Evolutionary conservation across 2,888 invertebrate species (phyloP).

Genomic region (Thecocarcelia acutangulata): DNA sequence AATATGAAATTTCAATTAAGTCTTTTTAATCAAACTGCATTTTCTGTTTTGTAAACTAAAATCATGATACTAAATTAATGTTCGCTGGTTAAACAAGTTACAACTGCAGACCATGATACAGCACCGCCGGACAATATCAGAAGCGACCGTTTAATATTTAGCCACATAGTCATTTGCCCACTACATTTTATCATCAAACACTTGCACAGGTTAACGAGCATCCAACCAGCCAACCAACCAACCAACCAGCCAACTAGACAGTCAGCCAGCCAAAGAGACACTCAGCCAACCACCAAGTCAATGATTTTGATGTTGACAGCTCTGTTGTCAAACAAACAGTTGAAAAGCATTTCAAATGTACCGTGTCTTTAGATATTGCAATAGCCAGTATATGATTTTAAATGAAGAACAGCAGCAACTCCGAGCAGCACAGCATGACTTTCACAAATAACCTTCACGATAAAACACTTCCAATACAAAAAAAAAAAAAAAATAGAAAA

Average conservation of each 20-base stretch:
- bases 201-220: conserved; percentile 45
- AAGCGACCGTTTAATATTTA: conserved; percentile 60
- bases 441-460: conserved; percentile 69
- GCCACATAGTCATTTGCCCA: conserved; percentile 55
- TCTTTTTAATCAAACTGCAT: too few relatives aligned
- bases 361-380: conserved; percentile 36
- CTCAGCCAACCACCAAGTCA: conserved; percentile 55
- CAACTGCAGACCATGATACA: conserved; percentile 17
- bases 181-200: conserved; percentile 50
- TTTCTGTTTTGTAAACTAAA: too few relatives aligned
- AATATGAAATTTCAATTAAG: too few relatives aligned
- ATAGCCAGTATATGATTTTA: conserved; percentile 19
- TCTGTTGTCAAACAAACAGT: conserved; percentile 67
- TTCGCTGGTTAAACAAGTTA: conserved; percentile 23
- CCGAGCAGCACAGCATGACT: conserved; percentile 66
- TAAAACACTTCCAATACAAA: conserved; percentile 56
- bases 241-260: neutral
- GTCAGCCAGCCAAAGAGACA: conserved; percentile 28
- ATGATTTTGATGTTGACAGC: conserved; percentile 66
- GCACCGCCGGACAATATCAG: conserved; percentile 42
- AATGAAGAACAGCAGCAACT: conserved; percentile 46
- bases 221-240: conserved; percentile 1
- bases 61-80: neutral
- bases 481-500: conserved; percentile 31
- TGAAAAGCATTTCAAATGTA: conserved; percentile 64